phyloP scores from a whole-genome alignment of 1,140 invertebrate species.

The Drosophila kurseongensis region DNA sequence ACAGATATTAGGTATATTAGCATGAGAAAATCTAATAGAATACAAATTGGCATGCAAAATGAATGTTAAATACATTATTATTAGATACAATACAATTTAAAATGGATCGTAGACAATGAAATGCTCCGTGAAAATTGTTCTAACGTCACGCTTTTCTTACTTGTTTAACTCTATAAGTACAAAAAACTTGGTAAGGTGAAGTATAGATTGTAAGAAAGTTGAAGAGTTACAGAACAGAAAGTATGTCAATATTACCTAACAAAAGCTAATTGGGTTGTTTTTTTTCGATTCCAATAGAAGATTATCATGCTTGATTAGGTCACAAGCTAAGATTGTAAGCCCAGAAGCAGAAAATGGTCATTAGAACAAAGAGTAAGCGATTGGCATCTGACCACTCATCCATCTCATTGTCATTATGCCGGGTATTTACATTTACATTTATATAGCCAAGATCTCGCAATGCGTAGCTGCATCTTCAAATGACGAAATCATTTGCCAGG shows the following conservation, averaged over 20 bases:
- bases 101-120: too few species aligned
- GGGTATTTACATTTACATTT: constrained; percentile 1
- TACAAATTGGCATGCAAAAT: neutral
- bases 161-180: too few species aligned
- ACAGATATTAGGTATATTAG: neutral
- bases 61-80: neutral
- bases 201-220: neutral
- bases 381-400: constrained; percentile 13
- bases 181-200: too few species aligned
- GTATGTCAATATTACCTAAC: constrained; percentile 10
- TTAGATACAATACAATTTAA: neutral
- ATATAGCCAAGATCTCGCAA: constrained; percentile 19
- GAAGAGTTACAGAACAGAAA: constrained; percentile 4
- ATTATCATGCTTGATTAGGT: constrained; percentile 26
- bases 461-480: constrained; percentile 19
- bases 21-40: neutral
- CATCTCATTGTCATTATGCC: constrained; percentile 35
- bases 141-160: too few species aligned
- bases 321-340: constrained; percentile 11
- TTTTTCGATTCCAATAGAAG: neutral
- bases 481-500: constrained; percentile 42
- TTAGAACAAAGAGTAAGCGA: constrained; percentile 22
- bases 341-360: neutral
- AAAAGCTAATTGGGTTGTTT: constrained; percentile 18
- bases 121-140: too few species aligned